Conservation (phyloP, 2,113 vertebrate genomes). For the Syngnathus scovelli region DNA sequence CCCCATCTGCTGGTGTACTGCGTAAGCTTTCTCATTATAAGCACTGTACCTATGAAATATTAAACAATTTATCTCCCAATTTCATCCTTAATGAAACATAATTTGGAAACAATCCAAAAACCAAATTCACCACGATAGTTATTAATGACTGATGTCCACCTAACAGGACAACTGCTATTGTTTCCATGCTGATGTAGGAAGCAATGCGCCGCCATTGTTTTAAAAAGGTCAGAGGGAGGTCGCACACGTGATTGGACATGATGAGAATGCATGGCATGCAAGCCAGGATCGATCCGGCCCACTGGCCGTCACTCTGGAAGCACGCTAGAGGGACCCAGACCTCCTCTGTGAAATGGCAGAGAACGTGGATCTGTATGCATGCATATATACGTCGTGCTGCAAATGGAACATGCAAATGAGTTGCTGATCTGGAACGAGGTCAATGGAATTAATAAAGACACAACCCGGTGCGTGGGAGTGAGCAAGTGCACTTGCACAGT, state of each 20-base stretch:
- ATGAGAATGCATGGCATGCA: background rate
- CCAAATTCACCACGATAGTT: background rate
- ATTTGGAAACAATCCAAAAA: background rate
- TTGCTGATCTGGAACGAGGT: background rate
- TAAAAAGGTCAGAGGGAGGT: background rate
- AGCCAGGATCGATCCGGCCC: background rate
- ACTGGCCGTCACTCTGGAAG: constrained; percentile 11
- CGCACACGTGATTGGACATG: background rate
- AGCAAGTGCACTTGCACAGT: constrained; percentile 39
- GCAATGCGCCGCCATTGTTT: background rate
- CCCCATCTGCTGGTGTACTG: background rate
- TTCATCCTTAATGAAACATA: background rate
- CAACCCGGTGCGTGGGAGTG: constrained; percentile 9
- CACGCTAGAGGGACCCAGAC: constrained; percentile 62
- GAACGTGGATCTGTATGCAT: constrained; percentile 6
- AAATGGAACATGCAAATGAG: background rate
- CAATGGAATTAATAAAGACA: background rate
- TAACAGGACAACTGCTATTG: background rate
- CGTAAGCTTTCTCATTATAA: background rate
- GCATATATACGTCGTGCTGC: background rate
- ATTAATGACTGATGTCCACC: background rate
- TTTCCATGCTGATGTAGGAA: background rate
- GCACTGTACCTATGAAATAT: background rate
- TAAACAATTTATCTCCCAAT: too few relatives aligned
- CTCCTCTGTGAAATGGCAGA: constrained; percentile 9